phyloP scores from a whole-genome alignment of 2,797 vertebrate genomes.

The Crypturellus tataupa region DNA sequence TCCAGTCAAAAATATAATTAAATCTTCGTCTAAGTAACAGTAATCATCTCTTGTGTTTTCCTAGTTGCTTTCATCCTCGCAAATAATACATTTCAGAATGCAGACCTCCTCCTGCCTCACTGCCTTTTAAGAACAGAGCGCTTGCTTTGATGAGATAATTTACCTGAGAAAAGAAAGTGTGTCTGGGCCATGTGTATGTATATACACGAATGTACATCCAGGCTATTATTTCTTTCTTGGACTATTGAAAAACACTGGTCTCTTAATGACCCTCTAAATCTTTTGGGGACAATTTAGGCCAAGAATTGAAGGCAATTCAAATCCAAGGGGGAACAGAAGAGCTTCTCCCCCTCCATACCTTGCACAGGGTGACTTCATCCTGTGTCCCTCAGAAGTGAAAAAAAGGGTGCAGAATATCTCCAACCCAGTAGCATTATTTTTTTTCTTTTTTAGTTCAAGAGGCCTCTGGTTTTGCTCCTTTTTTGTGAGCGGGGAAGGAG shows the following conservation, averaged over 20 bases:
- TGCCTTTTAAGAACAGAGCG: not conserved
- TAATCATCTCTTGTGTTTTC: not conserved
- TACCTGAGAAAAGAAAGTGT: not conserved
- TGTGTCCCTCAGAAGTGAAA: too few species aligned
- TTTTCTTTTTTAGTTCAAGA: not conserved
- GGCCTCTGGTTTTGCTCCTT: too few species aligned
- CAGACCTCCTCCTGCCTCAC: not conserved
- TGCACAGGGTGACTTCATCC: not conserved
- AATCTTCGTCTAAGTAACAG: not conserved
- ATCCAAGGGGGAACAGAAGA: not conserved
- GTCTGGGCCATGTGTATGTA: not conserved
- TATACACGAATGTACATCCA: rapidly evolving
- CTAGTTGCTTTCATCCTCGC: not conserved
- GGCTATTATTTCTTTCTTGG: not conserved
- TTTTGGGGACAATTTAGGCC: not conserved
- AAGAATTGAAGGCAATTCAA: not conserved
- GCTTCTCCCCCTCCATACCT: not conserved
- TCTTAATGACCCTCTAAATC: not conserved
- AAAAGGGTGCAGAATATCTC: not conserved
- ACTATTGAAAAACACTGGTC: not conserved
- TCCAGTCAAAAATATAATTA: constrained; percentile 33
- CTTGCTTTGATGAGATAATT: not conserved
- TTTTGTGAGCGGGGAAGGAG: not conserved
- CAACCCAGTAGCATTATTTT: rapidly evolving
- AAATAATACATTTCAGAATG: not conserved